These are phyloP conservation scores for Hyposoter dolosus DNA, from an alignment of 2,888 invertebrate species.

Conservation along the genomic window DNA sequence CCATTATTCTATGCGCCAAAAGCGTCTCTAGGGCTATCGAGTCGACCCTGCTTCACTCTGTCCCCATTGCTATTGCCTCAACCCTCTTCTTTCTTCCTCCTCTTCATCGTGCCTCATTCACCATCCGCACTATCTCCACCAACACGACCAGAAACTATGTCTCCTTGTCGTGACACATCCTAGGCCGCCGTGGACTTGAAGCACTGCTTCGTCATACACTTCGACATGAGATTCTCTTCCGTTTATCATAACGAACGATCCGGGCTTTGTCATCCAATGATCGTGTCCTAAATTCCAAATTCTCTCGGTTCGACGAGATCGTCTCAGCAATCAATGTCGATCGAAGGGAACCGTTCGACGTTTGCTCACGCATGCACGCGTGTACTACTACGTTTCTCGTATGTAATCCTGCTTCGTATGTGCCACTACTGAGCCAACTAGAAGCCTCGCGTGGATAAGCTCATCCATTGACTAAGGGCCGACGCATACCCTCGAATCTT, in stretches of 20 bases:
- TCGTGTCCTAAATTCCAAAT: conserved; percentile 63
- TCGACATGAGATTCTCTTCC: not conserved
- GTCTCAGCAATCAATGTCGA: conserved; percentile 50
- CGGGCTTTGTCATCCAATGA: conserved; percentile 76
- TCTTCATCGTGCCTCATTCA: conserved; percentile 46
- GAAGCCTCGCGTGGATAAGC: conserved; percentile 13
- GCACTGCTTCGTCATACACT: conserved; percentile 1
- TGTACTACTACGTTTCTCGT: not conserved
- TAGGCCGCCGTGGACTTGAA: not conserved
- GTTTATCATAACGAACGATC: conserved; percentile 76
- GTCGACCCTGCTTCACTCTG: conserved; percentile 72
- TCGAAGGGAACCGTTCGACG: conserved; percentile 37
- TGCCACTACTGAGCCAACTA: conserved; percentile 37
- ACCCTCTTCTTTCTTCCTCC: conserved; percentile 39
- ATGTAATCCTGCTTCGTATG: not conserved
- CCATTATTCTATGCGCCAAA: conserved; percentile 81
- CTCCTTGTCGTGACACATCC: conserved; percentile 41
- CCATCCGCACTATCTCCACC: conserved; percentile 47
- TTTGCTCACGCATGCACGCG: not conserved
- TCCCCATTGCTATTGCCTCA: conserved; percentile 47
- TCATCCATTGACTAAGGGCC: conserved; percentile 12
- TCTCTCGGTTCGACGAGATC: conserved; percentile 31
- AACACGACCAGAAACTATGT: conserved; percentile 23
- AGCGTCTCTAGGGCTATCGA: conserved; percentile 80
- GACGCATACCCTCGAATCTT: not conserved